Evolutionary conservation across 1,140 invertebrate genomes (phyloP).

Genomic region (Phortica variegata): DNA sequence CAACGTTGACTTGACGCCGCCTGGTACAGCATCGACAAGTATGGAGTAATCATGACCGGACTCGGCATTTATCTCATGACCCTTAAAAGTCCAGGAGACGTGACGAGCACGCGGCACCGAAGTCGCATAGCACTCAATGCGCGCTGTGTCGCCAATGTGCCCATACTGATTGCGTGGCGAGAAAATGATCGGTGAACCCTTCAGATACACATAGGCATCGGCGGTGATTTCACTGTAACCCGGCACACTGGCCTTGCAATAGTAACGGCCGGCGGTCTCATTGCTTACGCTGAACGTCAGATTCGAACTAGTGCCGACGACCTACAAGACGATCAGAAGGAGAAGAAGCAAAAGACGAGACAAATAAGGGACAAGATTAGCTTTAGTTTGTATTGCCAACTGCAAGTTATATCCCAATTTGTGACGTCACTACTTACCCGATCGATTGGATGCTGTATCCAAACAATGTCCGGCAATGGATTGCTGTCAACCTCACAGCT

Average conservation of each 20-base stretch:
- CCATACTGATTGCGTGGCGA: conserved; percentile 77
- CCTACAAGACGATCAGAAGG: conserved; percentile 42
- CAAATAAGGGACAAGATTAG: neutral
- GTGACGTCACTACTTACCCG: conserved; percentile 61
- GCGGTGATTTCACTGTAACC: conserved; percentile 83
- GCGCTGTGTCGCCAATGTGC: conserved; percentile 72
- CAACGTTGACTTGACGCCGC: conserved; percentile 75
- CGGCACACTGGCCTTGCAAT: conserved; percentile 80
- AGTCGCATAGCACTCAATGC: conserved; percentile 84
- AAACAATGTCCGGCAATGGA: conserved; percentile 72
- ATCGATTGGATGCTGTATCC: conserved; percentile 71
- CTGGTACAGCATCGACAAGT: conserved; percentile 64
- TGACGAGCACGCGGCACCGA: conserved; percentile 83
- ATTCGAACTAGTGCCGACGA: conserved; percentile 73
- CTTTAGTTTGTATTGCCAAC: neutral
- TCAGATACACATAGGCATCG: conserved; percentile 80
- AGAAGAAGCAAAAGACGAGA: neutral
- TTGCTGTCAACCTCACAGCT: conserved; percentile 79
- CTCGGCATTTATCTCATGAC: conserved; percentile 72
- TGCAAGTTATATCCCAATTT: too few relatives aligned
- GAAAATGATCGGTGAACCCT: conserved; percentile 81
- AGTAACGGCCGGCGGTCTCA: conserved; percentile 81
- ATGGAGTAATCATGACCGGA: conserved; percentile 67
- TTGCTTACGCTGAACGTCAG: conserved; percentile 73
- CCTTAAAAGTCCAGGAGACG: conserved; percentile 81